Conservation (phyloP, 2,888 invertebrate species). For the Lasioglossum lativentre region DNA sequence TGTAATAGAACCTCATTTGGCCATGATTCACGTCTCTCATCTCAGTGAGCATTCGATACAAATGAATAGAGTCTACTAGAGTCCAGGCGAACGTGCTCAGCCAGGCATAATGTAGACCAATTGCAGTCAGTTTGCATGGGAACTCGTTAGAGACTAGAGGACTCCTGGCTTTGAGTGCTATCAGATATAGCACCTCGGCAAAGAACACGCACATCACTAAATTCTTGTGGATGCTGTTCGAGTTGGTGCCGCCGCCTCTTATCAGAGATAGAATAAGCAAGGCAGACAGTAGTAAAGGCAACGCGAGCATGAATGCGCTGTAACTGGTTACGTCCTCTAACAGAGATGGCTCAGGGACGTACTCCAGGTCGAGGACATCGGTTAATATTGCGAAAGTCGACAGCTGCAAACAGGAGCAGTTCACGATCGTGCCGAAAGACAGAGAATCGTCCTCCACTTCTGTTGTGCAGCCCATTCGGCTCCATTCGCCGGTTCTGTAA, state of each 20-base stretch:
- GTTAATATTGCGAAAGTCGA: slow-evolving; percentile 96
- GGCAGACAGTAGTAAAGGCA: slow-evolving; percentile 92
- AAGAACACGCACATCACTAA: slow-evolving; percentile 95
- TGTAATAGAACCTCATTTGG: slow-evolving; percentile 96
- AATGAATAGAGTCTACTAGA: slow-evolving; percentile 95
- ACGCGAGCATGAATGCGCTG: slow-evolving; percentile 93
- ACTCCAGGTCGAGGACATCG: slow-evolving; percentile 95
- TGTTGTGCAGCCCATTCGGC: slow-evolving; percentile 94
- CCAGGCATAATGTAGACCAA: slow-evolving; percentile 97
- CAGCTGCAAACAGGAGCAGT: slow-evolving; percentile 96
- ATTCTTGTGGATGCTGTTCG: slow-evolving; percentile 97
- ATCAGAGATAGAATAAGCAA: slow-evolving; percentile 93
- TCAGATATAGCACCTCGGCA: slow-evolving; percentile 93
- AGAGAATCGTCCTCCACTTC: slow-evolving; percentile 88
- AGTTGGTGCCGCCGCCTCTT: slow-evolving; percentile 94
- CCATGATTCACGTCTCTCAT: slow-evolving; percentile 98
- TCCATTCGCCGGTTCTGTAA: slow-evolving; percentile 92
- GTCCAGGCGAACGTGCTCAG: slow-evolving; percentile 96
- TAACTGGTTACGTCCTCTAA: slow-evolving; percentile 95
- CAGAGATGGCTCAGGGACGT: slow-evolving; percentile 94
- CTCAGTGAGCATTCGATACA: slow-evolving; percentile 97
- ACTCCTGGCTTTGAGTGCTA: slow-evolving; percentile 93
- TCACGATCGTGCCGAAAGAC: slow-evolving; percentile 89
- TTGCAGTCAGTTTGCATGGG: slow-evolving; percentile 95
- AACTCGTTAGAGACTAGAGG: slow-evolving; percentile 94